Evolutionary conservation across 30 jellyfish, hydroid and myxozoan species (phyloP).

Genomic region (Sanderia malayensis): DNA sequence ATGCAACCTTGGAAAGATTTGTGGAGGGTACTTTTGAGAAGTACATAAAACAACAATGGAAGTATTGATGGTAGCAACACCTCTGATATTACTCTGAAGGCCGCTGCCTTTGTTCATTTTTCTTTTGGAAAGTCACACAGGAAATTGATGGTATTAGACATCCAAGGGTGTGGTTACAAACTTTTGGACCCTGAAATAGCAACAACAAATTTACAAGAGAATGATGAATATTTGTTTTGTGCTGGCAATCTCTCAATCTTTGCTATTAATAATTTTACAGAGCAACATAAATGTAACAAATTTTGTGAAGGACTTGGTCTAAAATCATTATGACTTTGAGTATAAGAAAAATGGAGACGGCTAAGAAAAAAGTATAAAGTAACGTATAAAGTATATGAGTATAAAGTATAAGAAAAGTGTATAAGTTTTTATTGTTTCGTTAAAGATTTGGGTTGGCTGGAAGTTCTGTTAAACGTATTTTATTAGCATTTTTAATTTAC

Average conservation of each 20-base stretch:
- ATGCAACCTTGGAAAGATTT: conserved; percentile 22
- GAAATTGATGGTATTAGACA: conserved; percentile 27
- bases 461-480: conserved; percentile 6
- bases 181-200: conserved; percentile 44
- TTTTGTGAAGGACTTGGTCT: conserved; percentile 32
- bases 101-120: conserved; percentile 25
- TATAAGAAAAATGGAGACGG: too few relatives aligned
- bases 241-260: conserved; percentile 17
- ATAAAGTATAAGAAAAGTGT: conserved; percentile 3
- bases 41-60: conserved; percentile 32
- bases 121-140: conserved; percentile 23
- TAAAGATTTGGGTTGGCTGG: conserved; percentile 13
- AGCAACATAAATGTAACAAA: conserved; percentile 13
- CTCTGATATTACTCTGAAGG: conserved; percentile 10
- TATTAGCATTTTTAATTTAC: background rate
- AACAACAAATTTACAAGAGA: conserved; percentile 14
- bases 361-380: too few relatives aligned
- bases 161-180: conserved; percentile 36
- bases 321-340: background rate
- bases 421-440: conserved; percentile 5
- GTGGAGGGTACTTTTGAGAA: conserved; percentile 32
- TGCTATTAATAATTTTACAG: conserved; percentile 18
- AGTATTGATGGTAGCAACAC: conserved; percentile 5
- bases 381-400: too few relatives aligned
- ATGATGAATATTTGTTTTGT: conserved; percentile 14